These are phyloP conservation scores for Phoxinus dragarum DNA, from an alignment of 2,797 vertebrate genomes.

Conservation along the genomic window DNA sequence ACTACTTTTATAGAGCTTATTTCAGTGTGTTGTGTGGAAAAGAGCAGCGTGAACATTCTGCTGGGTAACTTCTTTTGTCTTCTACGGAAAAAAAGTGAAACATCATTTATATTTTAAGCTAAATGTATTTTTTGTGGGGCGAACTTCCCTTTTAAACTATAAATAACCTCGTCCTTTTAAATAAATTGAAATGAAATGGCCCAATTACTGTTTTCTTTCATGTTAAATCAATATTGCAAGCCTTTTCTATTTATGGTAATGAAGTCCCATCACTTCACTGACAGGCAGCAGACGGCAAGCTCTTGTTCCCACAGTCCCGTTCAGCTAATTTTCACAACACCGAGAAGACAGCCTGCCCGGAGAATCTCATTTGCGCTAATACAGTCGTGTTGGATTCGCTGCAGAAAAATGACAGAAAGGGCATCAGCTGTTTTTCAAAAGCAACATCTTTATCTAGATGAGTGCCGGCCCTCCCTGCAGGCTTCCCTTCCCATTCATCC, in stretches of 20 bases:
- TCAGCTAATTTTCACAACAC: constrained; percentile 34
- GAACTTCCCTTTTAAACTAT: not conserved
- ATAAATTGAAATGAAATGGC: not conserved
- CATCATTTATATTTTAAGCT: not conserved
- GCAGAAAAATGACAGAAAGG: constrained; percentile 32
- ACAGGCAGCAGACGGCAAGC: constrained; percentile 7
- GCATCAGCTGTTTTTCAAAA: constrained; percentile 45
- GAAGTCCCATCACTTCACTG: constrained; percentile 10
- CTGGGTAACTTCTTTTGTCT: not conserved
- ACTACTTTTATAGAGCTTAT: not conserved
- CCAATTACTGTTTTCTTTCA: constrained; percentile 20
- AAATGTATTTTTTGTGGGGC: not conserved
- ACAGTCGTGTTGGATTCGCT: not conserved
- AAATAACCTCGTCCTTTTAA: not conserved
- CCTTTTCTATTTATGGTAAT: constrained; percentile 21
- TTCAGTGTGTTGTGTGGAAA: not conserved
- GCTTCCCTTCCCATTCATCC: constrained; percentile 32
- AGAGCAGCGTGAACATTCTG: not conserved
- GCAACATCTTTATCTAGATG: constrained; percentile 42
- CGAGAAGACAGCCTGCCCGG: not conserved
- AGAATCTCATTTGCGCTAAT: constrained; percentile 21
- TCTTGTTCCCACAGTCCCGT: constrained; percentile 28
- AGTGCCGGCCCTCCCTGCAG: not conserved
- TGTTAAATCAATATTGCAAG: constrained; percentile 13
- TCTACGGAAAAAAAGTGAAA: too few species aligned